Base-by-base conservation (phyloP, 2,888 invertebrate genomes). In the Disparrhopalites patrizii region DNA sequence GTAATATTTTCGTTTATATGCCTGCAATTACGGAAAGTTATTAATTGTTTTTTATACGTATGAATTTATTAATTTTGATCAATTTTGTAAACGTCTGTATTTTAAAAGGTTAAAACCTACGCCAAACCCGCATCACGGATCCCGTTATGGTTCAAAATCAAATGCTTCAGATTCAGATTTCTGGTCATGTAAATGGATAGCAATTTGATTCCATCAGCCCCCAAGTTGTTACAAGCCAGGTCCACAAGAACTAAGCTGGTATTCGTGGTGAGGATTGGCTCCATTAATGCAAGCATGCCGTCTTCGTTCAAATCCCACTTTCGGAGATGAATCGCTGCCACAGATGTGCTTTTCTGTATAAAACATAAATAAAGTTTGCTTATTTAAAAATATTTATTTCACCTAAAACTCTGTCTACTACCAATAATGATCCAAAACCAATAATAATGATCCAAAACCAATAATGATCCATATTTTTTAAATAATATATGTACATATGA, bases 301-400 rank as follows among this genome's bases (percentile, higher is more conserved):
- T 73, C 73, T 66, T 75, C 75, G 1, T 65, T 69, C 30, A 75
- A 66, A 40, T 63, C 65, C 73, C 73, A 75, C 65, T 75, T 75
- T 38, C 70, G 68, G 18, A 74, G 54, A 50, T 75, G 72, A 3
- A 75, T 54, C 15, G 68, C 70, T 62, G 67, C 62, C 30, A 75
- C 52, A 5, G 75, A 69, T 2, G 62, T 61, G 54, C 74, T 75
- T 20, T 23, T 62, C 75, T 75, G 50, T 31, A 56, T 15, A 25
- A 5, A 60, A 2, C 15, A 8, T 56, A 56, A 33, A 18, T 18
- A 7, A 28, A 40, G 3, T 51, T 18, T 61, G 33, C 43, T 4
- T 25, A 13, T 20, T 10, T 54, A 8, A 54, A 28, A 20, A 10
- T 13, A 18, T 50, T 50, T 25, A 30, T 7, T 13, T 13, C 23